Percentiles rank a stretch among this genome's conserved stretches.
phyloP scores from a whole-genome alignment of 2,797 vertebrate genomes.

The Micropoecilia bifurca region DNA sequence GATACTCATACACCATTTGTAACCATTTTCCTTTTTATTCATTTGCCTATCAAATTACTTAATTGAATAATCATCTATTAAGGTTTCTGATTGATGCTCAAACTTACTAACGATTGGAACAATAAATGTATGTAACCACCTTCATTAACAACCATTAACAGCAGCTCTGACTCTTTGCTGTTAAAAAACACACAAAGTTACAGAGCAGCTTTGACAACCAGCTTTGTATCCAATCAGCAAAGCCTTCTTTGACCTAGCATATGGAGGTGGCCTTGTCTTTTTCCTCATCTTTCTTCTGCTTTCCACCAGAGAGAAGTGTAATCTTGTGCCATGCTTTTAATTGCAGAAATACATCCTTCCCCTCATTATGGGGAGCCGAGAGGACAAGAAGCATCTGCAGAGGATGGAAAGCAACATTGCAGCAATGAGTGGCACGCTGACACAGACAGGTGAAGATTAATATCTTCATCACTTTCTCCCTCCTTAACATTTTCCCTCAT shows the following conservation, averaged over 20 bases:
- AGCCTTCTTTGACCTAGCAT: constrained; percentile 41
- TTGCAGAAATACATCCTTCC: constrained; percentile 98
- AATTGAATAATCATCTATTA: constrained; percentile 22
- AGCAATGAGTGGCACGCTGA: constrained; percentile 98
- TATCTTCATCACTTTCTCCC: constrained; percentile 96
- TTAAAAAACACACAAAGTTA: constrained; percentile 23
- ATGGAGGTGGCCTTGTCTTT: constrained; percentile 52
- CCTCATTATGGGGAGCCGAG: constrained; percentile 93
- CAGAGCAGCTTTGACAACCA: constrained; percentile 48
- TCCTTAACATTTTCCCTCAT: constrained; percentile 94
- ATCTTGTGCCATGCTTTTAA: constrained; percentile 85
- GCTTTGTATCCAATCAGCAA: constrained; percentile 55
- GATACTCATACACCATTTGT: constrained; percentile 4
- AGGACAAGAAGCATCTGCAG: constrained; percentile 99
- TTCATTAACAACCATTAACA: constrained; percentile 22
- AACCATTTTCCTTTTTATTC: constrained; percentile 11
- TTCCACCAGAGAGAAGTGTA: constrained; percentile 73
- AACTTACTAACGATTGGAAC: constrained; percentile 32
- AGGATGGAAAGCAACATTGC: constrained; percentile 94
- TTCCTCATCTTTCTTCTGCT: constrained; percentile 53
- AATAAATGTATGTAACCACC: constrained; percentile 2
- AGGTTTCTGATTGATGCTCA: constrained; percentile 20
- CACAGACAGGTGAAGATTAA: constrained; percentile 99
- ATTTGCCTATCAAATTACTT: constrained; percentile 19
- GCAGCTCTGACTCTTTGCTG: constrained; percentile 1